Evolutionary conservation across 2,113 vertebrate species (phyloP), one percentile per base, ranked within the genome.

Genomic region (Columba livia): DNA sequence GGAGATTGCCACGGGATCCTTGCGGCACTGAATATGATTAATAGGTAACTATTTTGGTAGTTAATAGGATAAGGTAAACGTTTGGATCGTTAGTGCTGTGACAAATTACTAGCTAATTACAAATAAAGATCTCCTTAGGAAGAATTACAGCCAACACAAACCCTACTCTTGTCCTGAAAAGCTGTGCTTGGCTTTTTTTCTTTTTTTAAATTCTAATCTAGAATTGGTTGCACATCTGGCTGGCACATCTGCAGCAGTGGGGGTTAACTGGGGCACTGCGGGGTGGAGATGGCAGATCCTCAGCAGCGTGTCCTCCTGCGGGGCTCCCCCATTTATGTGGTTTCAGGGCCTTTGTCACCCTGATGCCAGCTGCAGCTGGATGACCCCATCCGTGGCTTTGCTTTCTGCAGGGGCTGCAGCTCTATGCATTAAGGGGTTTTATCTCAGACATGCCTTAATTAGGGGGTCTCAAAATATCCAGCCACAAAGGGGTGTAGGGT

Each of bases 61-160:
- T 64, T 95, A 89, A 60, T 79, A 89, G 85, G 64, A 81, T 92
- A 80, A 85, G 56, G 87, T 66, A 88, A 88, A 95, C 3, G 74
- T 61, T 61, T 29, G 15, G 86, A 42, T 89, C 42, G 8, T 91
- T 93, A 85, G 64, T 3, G 31, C 82, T 79, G 34, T 95, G 65
- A 92, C 78, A 96, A 94, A 94, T 85, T 81, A 40, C 72, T 91
- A 12, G 31, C 85, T 97, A 87, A 95, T 97, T 95, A 53, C 38
- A 65, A 85, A 67, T 91, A 92, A 96, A 85, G 85, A 75, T 17
- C 54, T 96, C 94, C 81, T 93, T 53, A 71, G 81, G 72, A 95
- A 89, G 91, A 94, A 66, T 88, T 79, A 61, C 23, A 82, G 93
- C 54, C 67, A 26, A 34, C 34, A 47, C 78, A 95, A 88, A 51